Conservation (phyloP, 1,140 invertebrate species). For the Brachionus angularis region DNA sequence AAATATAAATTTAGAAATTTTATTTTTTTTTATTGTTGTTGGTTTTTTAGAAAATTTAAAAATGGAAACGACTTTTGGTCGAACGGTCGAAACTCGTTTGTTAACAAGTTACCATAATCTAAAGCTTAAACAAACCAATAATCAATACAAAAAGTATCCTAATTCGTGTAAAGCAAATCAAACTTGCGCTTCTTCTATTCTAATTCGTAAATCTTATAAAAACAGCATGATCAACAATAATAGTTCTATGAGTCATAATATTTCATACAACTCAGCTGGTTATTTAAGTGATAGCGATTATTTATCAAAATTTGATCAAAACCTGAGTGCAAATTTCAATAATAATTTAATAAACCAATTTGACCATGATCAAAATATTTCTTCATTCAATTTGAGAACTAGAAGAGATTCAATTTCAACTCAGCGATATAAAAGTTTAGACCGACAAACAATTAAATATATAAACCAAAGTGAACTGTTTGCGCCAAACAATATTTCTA, state of each 20-base stretch:
- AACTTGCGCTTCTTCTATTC: background rate
- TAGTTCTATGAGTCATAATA: too few species aligned
- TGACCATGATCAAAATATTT: background rate
- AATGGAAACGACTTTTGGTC: slow-evolving; percentile 29
- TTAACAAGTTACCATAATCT: background rate
- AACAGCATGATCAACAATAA: too few species aligned
- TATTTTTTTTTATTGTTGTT: too few species aligned
- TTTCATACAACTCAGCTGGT: background rate
- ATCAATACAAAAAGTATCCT: too few species aligned
- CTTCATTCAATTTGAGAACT: slow-evolving; percentile 4
- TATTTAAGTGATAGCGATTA: slow-evolving; percentile 27
- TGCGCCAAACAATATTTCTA: too few species aligned
- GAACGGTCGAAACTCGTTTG: slow-evolving; percentile 6
- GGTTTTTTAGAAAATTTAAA: background rate
- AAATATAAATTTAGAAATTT: too few species aligned
- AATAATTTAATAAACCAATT: background rate
- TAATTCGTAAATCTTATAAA: background rate
- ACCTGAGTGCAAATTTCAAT: too few species aligned
- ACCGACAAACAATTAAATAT: background rate
- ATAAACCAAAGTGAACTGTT: too few species aligned
- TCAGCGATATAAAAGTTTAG: slow-evolving; percentile 22
- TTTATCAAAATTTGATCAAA: background rate
- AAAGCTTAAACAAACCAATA: background rate
- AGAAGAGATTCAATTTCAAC: background rate
- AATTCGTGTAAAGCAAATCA: too few species aligned